Evolutionary conservation across 2,113 vertebrate species (phyloP).

Genomic region (Eulemur rufifrons): DNA sequence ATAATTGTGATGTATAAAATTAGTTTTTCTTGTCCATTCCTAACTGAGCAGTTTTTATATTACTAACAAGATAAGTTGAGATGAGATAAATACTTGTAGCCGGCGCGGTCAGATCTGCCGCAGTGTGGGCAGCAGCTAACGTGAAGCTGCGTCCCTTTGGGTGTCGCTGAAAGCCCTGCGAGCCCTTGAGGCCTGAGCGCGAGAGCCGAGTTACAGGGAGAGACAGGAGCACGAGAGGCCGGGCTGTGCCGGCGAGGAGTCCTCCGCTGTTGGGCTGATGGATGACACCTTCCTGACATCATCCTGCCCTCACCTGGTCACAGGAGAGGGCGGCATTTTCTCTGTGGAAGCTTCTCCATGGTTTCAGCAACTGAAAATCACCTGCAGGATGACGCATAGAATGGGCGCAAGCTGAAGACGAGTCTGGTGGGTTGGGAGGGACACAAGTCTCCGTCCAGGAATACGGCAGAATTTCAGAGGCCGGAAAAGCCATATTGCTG

Average conservation of each 20-base stretch:
- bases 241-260: background rate
- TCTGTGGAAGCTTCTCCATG: background rate
- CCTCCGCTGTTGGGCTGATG: too few species aligned
- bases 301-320: background rate
- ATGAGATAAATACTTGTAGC: too few species aligned
- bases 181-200: background rate
- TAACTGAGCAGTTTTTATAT: too few species aligned
- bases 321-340: background rate
- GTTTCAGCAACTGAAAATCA: background rate
- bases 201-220: background rate
- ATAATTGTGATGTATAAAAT: background rate
- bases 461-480: background rate
- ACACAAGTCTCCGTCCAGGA: background rate
- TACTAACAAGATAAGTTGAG: background rate
- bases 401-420: accelerated
- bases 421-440: background rate
- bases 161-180: background rate
- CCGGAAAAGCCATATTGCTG: background rate
- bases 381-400: background rate
- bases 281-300: too few species aligned
- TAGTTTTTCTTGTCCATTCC: background rate
- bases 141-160: background rate
- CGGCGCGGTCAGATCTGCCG: background rate
- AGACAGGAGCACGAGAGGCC: too few species aligned
- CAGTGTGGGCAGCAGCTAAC: background rate